Conservation (phyloP, 1,140 invertebrate species). For the Drosophila sulfurigaster region DNA sequence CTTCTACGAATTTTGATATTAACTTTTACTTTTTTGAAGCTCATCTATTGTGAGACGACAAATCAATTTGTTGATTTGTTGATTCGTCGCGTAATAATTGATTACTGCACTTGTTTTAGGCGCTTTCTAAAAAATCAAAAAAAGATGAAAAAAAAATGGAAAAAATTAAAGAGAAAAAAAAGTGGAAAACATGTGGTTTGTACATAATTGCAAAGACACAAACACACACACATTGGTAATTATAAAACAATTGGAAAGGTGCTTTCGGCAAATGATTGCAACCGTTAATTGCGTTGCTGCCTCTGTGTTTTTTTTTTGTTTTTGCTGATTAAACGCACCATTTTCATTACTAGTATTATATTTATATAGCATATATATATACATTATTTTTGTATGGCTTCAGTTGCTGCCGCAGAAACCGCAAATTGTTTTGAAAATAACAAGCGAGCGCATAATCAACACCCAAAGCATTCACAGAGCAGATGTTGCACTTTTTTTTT, state of each 20-base stretch:
- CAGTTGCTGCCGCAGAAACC: conserved; percentile 28
- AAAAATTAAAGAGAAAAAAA: neutral
- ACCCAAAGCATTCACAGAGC: neutral
- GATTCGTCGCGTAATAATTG: conserved; percentile 72
- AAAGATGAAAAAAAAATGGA: too few species aligned
- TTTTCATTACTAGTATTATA: conserved; percentile 7
- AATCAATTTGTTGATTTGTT: conserved; percentile 48
- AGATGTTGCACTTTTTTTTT: conserved; percentile 16
- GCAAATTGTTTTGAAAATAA: conserved; percentile 32
- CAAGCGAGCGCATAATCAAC: conserved; percentile 6
- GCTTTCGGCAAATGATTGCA: conserved; percentile 41
- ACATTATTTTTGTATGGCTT: conserved; percentile 23
- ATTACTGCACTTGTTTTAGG: conserved; percentile 77
- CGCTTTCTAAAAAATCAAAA: conserved; percentile 71
- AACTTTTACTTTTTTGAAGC: conserved; percentile 23
- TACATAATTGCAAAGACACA: conserved; percentile 24
- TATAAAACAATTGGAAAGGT: conserved; percentile 80
- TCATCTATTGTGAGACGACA: conserved; percentile 9
- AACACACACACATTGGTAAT: conserved; percentile 42
- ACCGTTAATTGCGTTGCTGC: conserved; percentile 38
- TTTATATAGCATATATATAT: neutral
- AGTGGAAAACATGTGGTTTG: conserved; percentile 45
- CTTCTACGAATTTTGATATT: conserved; percentile 12
- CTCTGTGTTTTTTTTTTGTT: conserved; percentile 8
- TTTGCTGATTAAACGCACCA: conserved; percentile 5